phyloP scores from a whole-genome alignment of 2,888 invertebrate species.

The Eupithecia insigniata region DNA sequence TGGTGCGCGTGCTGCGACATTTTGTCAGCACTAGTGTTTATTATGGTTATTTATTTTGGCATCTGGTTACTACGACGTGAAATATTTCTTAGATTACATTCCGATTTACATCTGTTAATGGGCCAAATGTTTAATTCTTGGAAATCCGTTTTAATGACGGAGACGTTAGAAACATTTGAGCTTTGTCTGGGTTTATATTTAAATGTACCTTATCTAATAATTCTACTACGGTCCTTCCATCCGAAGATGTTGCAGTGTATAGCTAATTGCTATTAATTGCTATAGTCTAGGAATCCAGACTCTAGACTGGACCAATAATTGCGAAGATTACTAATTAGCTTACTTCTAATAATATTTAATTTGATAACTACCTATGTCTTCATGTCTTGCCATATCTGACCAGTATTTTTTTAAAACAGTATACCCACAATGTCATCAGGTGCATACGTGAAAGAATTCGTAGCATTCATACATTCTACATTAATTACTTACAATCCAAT shows the following conservation, averaged over 20 bases:
- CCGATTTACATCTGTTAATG: slow-evolving; percentile 21
- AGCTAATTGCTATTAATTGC: neutral
- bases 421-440: neutral
- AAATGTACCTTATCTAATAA: neutral
- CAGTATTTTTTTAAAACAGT: slow-evolving; percentile 12
- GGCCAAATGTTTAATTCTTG: slow-evolving; percentile 12
- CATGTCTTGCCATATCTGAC: slow-evolving; percentile 12
- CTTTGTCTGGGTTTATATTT: neutral
- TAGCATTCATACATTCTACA: slow-evolving; percentile 10
- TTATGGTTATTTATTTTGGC: slow-evolving; percentile 63
- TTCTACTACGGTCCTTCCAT: neutral
- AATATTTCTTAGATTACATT: slow-evolving; percentile 36
- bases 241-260: neutral
- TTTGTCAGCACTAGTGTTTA: slow-evolving; percentile 59
- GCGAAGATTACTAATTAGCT: neutral
- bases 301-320: neutral
- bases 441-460: slow-evolving; percentile 21
- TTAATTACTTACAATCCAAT: neutral
- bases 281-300: slow-evolving; percentile 4
- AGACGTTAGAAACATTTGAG: neutral
- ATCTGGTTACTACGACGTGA: slow-evolving; percentile 50
- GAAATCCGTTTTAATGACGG: neutral
- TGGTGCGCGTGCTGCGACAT: slow-evolving; percentile 69
- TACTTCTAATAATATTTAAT: slow-evolving; percentile 4
- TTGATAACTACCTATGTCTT: slow-evolving; percentile 7